Conservation (phyloP, 1,140 invertebrate genomes). For the Lysiphlebus fabarum region DNA sequence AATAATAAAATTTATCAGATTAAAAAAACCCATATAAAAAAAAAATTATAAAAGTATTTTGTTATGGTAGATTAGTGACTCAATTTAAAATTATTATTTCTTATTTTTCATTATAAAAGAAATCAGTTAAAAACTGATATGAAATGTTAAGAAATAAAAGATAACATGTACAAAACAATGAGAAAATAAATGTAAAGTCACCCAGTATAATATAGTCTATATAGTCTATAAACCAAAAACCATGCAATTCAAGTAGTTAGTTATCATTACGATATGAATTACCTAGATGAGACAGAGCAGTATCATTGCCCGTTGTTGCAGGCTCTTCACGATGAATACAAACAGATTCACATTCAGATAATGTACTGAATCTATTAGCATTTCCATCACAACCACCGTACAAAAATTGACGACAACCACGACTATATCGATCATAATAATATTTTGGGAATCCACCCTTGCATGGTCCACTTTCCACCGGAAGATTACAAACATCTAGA, state of each 20-base stretch:
- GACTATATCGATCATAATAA: conserved; percentile 63
- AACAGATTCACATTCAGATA: conserved; percentile 66
- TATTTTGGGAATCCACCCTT: conserved; percentile 61
- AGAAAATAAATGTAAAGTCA: no score
- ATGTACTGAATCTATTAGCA: conserved; percentile 74
- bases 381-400: conserved; percentile 87
- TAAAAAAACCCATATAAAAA: no score
- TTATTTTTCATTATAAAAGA: no score
- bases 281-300: conserved; percentile 46
- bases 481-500: conserved; percentile 62
- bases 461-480: conserved; percentile 69
- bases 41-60: no score
- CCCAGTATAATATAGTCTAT: no score
- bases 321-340: conserved; percentile 60
- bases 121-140: no score
- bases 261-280: no score
- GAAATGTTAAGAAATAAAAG: not conserved
- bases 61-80: no score
- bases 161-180: not conserved
- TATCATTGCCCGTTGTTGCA: conserved; percentile 47
- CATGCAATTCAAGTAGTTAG: no score
- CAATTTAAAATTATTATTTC: no score
- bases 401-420: conserved; percentile 66
- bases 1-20: no score
- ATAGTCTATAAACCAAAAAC: no score